phyloP scores from a whole-genome alignment of 2,113 vertebrate species.

The Poecilia latipinna region DNA sequence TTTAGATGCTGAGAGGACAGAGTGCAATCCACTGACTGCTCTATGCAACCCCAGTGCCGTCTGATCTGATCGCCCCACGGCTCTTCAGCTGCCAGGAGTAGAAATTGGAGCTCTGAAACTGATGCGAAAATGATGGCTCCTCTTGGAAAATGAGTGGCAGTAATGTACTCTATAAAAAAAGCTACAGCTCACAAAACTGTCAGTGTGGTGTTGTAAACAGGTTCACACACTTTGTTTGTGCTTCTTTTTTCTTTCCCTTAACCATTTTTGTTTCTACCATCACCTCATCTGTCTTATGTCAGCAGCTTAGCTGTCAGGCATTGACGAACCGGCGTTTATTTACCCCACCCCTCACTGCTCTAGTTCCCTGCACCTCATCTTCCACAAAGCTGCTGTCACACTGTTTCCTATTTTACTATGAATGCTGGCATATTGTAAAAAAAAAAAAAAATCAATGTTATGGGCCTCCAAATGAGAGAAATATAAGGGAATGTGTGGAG shows the following conservation, averaged over 20 bases:
- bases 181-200: background rate
- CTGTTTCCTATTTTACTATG: background rate
- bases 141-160: background rate
- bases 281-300: constrained; percentile 45
- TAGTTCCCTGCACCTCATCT: constrained; percentile 7
- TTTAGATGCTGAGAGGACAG: background rate
- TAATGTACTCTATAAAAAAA: background rate
- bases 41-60: background rate
- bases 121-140: background rate
- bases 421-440: background rate
- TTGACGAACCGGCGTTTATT: constrained; percentile 59
- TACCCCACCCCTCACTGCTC: constrained; percentile 29
- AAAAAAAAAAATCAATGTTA: background rate
- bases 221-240: constrained; percentile 19
- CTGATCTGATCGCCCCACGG: background rate
- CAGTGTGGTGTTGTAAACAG: background rate
- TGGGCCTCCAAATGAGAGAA: background rate
- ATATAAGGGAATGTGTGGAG: background rate
- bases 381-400: background rate
- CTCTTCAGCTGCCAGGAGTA: background rate
- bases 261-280: constrained; percentile 36
- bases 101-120: background rate
- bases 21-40: background rate
- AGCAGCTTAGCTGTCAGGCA: constrained; percentile 61
- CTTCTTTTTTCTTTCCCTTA: background rate